Percentiles rank a stretch among this genome's conserved stretches.
Conservation (phyloP, 2,888 invertebrate species). For the Microctonus brassicae region DNA sequence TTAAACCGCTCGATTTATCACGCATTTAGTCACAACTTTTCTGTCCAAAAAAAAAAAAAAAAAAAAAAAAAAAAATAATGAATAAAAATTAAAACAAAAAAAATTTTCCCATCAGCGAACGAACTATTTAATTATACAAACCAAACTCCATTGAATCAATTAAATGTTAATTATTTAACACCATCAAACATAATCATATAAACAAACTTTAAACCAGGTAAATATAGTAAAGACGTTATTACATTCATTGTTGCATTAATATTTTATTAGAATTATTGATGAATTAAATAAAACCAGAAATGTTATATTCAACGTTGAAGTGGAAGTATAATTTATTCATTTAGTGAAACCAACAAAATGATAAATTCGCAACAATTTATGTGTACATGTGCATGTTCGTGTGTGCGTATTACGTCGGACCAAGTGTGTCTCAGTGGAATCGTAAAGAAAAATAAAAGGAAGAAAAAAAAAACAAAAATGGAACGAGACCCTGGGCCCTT, state of each 20-base stretch:
- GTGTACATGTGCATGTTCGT: too few relatives aligned
- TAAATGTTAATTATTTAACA: not conserved
- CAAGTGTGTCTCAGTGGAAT: slow-evolving; percentile 24
- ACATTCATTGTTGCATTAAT: too few relatives aligned
- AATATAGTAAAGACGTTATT: too few relatives aligned
- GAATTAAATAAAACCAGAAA: not conserved
- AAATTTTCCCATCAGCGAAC: not conserved
- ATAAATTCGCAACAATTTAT: slow-evolving; percentile 28
- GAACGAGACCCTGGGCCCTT: slow-evolving; percentile 30
- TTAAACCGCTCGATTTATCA: not conserved
- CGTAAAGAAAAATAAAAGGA: slow-evolving; percentile 32
- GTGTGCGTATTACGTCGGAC: not conserved
- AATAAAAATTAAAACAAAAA: not conserved
- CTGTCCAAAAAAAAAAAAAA: not conserved
- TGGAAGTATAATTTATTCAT: slow-evolving; percentile 8
- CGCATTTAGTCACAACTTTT: not conserved
- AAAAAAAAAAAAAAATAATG: not conserved
- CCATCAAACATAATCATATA: too few relatives aligned
- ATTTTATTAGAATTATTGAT: too few relatives aligned
- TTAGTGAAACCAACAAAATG: slow-evolving; percentile 12
- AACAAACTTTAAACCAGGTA: too few relatives aligned
- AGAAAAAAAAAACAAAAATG: slow-evolving; percentile 28
- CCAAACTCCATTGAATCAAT: not conserved
- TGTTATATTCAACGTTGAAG: not conserved
- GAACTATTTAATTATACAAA: not conserved